Conservation (phyloP, 2,797 vertebrate species). For the Trachops cirrhosus region DNA sequence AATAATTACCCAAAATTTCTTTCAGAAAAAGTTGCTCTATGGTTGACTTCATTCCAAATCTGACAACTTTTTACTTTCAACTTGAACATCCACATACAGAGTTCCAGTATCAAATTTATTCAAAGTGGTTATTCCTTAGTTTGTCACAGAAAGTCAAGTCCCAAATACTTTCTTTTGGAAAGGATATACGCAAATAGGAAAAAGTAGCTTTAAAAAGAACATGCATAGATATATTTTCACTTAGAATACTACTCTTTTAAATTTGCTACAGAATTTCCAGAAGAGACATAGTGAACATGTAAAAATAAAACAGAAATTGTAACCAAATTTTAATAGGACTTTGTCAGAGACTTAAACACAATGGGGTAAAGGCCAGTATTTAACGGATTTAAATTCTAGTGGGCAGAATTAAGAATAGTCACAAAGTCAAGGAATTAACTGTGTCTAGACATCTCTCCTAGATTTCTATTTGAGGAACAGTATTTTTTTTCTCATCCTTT, state of each 20-base stretch:
- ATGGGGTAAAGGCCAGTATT: conserved; percentile 44
- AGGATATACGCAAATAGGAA: neutral
- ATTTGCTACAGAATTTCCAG: neutral
- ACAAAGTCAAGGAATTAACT: conserved; percentile 75
- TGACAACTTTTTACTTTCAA: conserved; percentile 15
- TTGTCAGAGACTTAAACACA: conserved; percentile 24
- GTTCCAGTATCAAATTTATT: conserved; percentile 9
- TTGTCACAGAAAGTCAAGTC: conserved; percentile 26
- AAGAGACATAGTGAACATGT: neutral
- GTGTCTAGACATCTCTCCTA: conserved; percentile 80
- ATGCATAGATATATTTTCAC: neutral
- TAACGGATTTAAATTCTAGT: conserved; percentile 58
- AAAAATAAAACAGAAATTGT: conserved; percentile 53
- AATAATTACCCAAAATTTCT: neutral
- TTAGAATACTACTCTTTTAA: neutral
- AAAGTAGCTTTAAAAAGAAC: neutral
- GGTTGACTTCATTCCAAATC: conserved; percentile 30
- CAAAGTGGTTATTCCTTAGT: neutral
- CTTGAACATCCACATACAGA: conserved; percentile 8
- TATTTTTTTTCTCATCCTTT: conserved; percentile 75
- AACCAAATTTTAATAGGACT: conserved; percentile 43
- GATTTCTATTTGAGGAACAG: conserved; percentile 77
- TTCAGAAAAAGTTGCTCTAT: neutral
- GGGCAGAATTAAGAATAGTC: conserved; percentile 70
- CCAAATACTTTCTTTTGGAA: conserved; percentile 15